These are phyloP conservation scores for Junco hyemalis DNA, from an alignment of 2,113 vertebrate species.

Conservation along the genomic window DNA sequence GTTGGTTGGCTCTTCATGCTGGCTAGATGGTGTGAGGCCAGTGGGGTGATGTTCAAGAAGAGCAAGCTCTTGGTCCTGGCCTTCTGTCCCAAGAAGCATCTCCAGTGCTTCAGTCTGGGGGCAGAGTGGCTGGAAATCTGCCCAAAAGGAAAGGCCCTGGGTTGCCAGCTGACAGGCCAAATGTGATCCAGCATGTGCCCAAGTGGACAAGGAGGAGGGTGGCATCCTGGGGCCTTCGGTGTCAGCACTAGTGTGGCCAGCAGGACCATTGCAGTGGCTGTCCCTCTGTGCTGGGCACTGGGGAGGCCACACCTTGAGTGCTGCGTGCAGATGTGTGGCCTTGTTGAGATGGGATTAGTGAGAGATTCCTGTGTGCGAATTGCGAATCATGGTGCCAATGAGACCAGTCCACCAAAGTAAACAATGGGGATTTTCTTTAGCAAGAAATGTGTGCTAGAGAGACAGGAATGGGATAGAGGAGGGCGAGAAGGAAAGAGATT, in stretches of 20 bases:
- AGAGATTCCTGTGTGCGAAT: neutral
- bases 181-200: neutral
- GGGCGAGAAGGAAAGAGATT: no score
- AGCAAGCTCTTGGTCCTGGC: neutral
- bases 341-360: no score
- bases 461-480: no score
- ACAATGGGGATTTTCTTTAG: no score
- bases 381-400: no score
- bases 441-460: no score
- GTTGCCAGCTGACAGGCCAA: neutral
- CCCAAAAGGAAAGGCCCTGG: neutral
- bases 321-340: neutral
- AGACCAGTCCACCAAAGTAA: no score
- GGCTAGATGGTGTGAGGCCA: neutral
- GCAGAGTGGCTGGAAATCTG: neutral
- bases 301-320: accelerated
- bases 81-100: neutral
- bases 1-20: no score
- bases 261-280: neutral
- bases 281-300: neutral
- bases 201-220: neutral
- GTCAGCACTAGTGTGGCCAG: neutral
- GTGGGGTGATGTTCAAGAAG: accelerated
- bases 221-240: accelerated
- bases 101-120: no score